A percentile compares a stretch with the other conserved stretches of the same genome.
These are phyloP conservation scores for Crenuchus spilurus DNA, from an alignment of 2,797 vertebrate species.

Conservation along the genomic window DNA sequence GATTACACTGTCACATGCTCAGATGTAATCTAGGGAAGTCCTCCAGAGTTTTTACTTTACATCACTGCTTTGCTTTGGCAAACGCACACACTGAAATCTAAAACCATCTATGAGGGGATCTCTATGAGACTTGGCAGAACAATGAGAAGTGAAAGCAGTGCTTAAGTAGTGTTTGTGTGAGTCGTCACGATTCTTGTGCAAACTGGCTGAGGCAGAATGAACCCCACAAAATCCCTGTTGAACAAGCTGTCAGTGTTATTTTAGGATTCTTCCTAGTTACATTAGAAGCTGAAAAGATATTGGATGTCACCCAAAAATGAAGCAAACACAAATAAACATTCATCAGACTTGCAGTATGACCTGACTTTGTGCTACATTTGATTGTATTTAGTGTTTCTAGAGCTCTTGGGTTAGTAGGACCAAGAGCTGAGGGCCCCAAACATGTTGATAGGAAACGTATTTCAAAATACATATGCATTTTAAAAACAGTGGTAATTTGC, in stretches of 20 bases:
- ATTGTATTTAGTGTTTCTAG: background rate
- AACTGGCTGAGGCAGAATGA: slow-evolving; percentile 12
- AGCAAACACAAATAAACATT: background rate
- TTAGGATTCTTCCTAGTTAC: slow-evolving; percentile 18
- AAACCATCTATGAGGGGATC: background rate
- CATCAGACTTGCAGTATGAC: background rate
- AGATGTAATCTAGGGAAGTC: slow-evolving; percentile 13
- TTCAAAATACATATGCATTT: too few species aligned
- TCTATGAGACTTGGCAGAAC: slow-evolving; percentile 28
- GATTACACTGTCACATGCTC: slow-evolving; percentile 24
- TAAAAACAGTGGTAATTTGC: too few species aligned
- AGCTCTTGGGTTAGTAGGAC: background rate
- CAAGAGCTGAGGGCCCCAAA: too few species aligned
- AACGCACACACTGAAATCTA: slow-evolving; percentile 24
- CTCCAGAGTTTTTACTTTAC: slow-evolving; percentile 33
- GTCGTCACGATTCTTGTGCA: slow-evolving; percentile 16
- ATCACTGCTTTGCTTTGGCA: slow-evolving; percentile 46
- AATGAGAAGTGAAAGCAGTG: background rate
- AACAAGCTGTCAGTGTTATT: slow-evolving; percentile 20
- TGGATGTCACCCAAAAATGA: background rate
- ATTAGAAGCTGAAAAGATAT: background rate
- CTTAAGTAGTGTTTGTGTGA: slow-evolving; percentile 13
- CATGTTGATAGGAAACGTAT: too few species aligned
- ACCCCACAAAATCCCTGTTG: slow-evolving; percentile 17
- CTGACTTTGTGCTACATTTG: background rate